Conservation (phyloP, 2,113 vertebrate genomes). For the Nerophis ophidion region DNA sequence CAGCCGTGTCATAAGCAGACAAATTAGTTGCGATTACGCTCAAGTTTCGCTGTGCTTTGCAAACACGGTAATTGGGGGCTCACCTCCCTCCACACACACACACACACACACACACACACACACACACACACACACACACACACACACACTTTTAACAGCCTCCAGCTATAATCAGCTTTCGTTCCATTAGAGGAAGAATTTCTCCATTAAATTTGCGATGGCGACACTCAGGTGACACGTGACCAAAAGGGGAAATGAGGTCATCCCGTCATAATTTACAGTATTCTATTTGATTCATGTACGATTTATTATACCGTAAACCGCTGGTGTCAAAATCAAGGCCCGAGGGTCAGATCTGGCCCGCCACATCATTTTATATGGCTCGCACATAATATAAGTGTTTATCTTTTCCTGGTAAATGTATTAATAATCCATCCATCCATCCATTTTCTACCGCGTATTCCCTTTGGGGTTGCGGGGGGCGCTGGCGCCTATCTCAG, state of each 20-base stretch:
- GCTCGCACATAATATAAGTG: no score
- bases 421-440: no score
- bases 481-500: no score
- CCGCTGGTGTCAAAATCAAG: no score
- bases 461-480: no score
- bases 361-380: no score
- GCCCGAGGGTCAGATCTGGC: no score
- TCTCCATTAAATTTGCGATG: neutral
- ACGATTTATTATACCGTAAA: no score
- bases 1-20: neutral
- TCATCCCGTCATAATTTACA: neutral
- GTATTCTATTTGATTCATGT: neutral
- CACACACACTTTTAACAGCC: neutral
- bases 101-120: neutral
- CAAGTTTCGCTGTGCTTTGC: slow-evolving; percentile 1
- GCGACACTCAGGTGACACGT: neutral
- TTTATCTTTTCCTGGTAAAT: no score
- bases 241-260: neutral
- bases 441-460: no score
- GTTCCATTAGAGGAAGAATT: slow-evolving; percentile 5
- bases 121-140: neutral
- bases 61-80: slow-evolving; percentile 3
- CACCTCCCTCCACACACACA: neutral
- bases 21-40: neutral
- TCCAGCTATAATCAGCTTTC: neutral